These are phyloP conservation scores for Drosophila sordidula DNA, from an alignment of 2,888 invertebrate genomes.

Conservation along the genomic window DNA sequence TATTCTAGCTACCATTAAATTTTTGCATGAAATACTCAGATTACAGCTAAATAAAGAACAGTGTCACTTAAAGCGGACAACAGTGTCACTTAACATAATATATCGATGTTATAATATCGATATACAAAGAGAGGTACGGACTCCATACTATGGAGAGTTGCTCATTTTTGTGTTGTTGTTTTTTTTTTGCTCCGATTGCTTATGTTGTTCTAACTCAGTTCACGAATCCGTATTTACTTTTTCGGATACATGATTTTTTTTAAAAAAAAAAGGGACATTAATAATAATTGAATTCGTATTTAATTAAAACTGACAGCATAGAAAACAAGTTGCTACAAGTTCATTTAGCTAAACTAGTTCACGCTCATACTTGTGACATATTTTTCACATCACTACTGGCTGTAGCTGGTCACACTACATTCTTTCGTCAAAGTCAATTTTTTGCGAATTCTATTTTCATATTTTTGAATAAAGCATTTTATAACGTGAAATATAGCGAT, in stretches of 20 bases:
- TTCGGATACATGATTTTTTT: no score
- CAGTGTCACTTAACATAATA: neutral
- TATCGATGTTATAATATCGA: slow-evolving; percentile 3
- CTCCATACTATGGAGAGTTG: neutral
- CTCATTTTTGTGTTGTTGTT: no score
- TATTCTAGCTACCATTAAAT: neutral
- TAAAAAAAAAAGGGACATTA: neutral
- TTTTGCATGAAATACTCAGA: neutral
- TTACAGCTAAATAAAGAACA: no score
- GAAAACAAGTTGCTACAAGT: no score
- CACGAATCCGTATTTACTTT: no score
- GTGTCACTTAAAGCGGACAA: neutral
- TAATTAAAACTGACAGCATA: neutral
- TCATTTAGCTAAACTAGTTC: slow-evolving; percentile 1
- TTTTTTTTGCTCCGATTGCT: neutral
- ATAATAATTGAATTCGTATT: neutral
- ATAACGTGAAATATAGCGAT: slow-evolving; percentile 25
- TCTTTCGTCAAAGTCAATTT: slow-evolving; percentile 33
- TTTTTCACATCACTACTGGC: slow-evolving; percentile 22
- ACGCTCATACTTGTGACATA: slow-evolving; percentile 1
- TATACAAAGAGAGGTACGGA: neutral
- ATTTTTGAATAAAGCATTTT: slow-evolving; percentile 48
- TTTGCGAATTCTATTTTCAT: slow-evolving; percentile 70
- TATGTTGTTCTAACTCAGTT: neutral
- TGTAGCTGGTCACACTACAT: slow-evolving; percentile 54